phyloP scores from a whole-genome alignment of 2,113 vertebrate genomes.

The Scomber scombrus region DNA sequence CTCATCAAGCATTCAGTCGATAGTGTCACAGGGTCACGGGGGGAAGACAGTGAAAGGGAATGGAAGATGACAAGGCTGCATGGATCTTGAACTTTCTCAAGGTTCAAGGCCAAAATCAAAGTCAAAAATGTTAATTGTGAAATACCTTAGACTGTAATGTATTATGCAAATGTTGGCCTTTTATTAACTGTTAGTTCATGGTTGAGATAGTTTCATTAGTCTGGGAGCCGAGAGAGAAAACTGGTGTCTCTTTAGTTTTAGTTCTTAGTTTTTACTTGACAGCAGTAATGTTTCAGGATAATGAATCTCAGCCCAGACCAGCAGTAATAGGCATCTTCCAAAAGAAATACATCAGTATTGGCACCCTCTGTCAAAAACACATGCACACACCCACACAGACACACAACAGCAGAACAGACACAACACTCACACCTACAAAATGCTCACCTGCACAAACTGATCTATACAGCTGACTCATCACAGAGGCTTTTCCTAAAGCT shows the following conservation, averaged over 20 bases:
- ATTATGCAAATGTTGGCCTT: conserved; percentile 26
- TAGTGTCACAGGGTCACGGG: conserved; percentile 81
- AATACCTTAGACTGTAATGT: not conserved
- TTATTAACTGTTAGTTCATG: conserved; percentile 10
- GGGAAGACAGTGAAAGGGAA: conserved; percentile 56
- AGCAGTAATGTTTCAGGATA: conserved; percentile 54
- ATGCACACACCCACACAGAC: not conserved
- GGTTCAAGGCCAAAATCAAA: conserved; percentile 59
- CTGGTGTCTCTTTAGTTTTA: not conserved
- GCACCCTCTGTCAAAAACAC: conserved; percentile 52
- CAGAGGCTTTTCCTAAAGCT: conserved; percentile 34
- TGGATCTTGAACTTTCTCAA: conserved; percentile 29
- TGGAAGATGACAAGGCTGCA: conserved; percentile 60
- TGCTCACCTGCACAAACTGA: conserved; percentile 16
- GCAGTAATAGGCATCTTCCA: conserved; percentile 33
- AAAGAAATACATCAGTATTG: conserved; percentile 52
- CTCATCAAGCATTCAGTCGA: conserved; percentile 88
- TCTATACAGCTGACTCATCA: conserved; percentile 31
- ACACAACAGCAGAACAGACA: too few relatives aligned
- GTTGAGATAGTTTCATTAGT: conserved; percentile 5
- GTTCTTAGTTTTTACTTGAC: conserved; percentile 33
- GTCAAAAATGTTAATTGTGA: conserved; percentile 31
- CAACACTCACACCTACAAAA: conserved; percentile 11
- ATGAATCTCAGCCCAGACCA: conserved; percentile 43
- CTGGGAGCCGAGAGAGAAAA: not conserved